Percentiles rank a stretch among this genome's conserved stretches.
phyloP scores from a whole-genome alignment of 2,113 vertebrate species.

The Gobiocypris rarus region DNA sequence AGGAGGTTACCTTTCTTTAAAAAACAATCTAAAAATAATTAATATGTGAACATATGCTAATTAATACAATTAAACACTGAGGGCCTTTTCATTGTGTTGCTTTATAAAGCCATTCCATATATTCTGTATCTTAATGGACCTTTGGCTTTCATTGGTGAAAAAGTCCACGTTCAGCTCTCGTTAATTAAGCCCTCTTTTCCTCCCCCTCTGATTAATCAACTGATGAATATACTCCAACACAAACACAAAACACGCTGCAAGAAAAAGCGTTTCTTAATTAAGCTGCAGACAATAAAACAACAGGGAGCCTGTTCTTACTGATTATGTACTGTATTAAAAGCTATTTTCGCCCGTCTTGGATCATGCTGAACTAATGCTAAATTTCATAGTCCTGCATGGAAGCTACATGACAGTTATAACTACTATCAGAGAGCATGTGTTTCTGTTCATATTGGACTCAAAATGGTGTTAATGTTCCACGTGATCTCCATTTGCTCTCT shows the following conservation, averaged over 20 bases:
- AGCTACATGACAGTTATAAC: background rate
- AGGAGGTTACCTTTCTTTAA: background rate
- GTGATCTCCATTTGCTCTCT: background rate
- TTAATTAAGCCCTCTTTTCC: conserved; percentile 47
- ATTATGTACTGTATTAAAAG: conserved; percentile 30
- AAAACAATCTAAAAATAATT: background rate
- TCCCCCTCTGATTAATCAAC: conserved; percentile 52
- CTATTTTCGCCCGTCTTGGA: background rate
- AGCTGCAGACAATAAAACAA: conserved; percentile 39
- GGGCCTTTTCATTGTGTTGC: conserved; percentile 2
- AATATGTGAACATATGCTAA: background rate
- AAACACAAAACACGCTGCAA: background rate
- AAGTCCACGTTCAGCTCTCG: conserved; percentile 44
- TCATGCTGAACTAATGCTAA: background rate
- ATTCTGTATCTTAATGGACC: conserved; percentile 15
- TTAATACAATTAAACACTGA: background rate
- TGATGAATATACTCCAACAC: conserved; percentile 44
- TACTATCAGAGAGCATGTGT: background rate
- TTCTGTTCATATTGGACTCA: background rate
- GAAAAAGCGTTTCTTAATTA: conserved; percentile 44
- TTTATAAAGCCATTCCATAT: conserved; percentile 18
- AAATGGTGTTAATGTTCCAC: background rate
- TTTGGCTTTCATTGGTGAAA: conserved; percentile 26
- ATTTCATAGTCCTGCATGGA: background rate
- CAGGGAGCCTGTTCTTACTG: conserved; percentile 7